Percentiles rank a stretch among this genome's conserved stretches.
Conservation (phyloP, 1,140 invertebrate species). For the Conopomorpha cramerella region DNA sequence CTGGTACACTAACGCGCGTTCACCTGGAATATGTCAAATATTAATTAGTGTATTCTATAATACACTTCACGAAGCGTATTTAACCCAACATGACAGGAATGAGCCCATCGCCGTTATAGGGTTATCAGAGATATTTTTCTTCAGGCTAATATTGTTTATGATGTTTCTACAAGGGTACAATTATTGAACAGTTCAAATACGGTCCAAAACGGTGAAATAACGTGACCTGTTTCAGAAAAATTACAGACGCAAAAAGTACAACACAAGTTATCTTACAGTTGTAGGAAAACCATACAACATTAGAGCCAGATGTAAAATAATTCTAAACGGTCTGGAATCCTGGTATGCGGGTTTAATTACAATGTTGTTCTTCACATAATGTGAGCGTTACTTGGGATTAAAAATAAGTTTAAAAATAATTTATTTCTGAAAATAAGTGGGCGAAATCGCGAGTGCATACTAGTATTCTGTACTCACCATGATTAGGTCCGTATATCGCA, state of each 20-base stretch:
- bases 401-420: not conserved
- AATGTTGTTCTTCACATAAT: not conserved
- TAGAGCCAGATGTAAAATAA: no score
- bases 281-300: no score
- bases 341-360: no score
- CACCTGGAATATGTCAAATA: slow-evolving; percentile 16
- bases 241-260: no score
- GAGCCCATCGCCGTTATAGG: not conserved
- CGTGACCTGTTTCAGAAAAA: no score
- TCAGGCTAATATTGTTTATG: not conserved
- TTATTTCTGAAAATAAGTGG: not conserved
- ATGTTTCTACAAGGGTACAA: not conserved
- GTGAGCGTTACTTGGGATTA: not conserved
- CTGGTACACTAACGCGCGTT: slow-evolving; percentile 37
- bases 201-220: not conserved
- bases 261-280: no score
- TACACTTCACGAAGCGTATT: no score
- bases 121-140: not conserved
- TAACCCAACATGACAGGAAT: not conserved
- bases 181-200: not conserved
- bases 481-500: slow-evolving; percentile 41
- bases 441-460: not conserved
- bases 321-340: no score
- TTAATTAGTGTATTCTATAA: no score
- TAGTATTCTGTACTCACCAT: slow-evolving; percentile 19